Percentiles rank a stretch among this genome's conserved stretches.
Conservation (phyloP, 1,140 invertebrate genomes). For the Drosophila cardini region DNA sequence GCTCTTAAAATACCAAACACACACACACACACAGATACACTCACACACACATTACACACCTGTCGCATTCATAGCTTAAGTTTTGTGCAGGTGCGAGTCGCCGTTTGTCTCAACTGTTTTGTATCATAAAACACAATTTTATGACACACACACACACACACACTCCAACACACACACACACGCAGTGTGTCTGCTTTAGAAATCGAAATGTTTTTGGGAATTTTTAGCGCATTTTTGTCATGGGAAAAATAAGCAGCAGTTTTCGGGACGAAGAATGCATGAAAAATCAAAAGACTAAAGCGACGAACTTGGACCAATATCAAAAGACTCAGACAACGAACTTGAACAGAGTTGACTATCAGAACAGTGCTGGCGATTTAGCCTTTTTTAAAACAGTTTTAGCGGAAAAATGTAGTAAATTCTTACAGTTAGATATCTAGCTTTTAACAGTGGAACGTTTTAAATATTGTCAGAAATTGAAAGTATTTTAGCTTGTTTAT, state of each 20-base stretch:
- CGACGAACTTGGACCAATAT: constrained; percentile 24
- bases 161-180: neutral
- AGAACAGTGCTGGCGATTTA: no score
- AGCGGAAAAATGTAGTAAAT: no score
- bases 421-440: no score
- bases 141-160: constrained; percentile 29
- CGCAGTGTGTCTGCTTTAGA: constrained; percentile 9
- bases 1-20: constrained; percentile 17
- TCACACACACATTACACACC: constrained; percentile 1
- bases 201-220: constrained; percentile 32
- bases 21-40: constrained; percentile 3
- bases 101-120: constrained; percentile 12
- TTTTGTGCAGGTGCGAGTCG: constrained; percentile 39
- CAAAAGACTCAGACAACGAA: constrained; percentile 21
- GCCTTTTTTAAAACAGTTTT: no score
- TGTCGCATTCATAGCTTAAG: constrained; percentile 11
- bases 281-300: constrained; percentile 33
- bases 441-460: no score
- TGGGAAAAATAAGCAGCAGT: constrained; percentile 33
- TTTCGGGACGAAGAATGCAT: constrained; percentile 3
- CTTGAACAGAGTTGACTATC: neutral
- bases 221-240: constrained; percentile 44
- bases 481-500: no score
- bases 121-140: constrained; percentile 38
- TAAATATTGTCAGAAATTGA: no score